Conservation (phyloP, 1,140 invertebrate genomes). For the Papilio polyxenes region DNA sequence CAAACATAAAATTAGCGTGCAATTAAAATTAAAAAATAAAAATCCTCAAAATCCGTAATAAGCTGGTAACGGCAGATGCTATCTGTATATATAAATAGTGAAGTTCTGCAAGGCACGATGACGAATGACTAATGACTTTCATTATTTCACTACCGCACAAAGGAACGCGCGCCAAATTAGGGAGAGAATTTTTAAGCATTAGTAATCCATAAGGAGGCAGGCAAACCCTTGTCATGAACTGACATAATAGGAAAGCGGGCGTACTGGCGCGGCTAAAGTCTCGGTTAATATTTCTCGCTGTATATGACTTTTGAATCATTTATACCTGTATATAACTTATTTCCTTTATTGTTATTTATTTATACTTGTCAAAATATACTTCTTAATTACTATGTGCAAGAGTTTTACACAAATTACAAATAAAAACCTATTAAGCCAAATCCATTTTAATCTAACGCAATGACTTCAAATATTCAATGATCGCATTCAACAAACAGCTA, state of each 20-base stretch:
- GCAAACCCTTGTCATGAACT: slow-evolving; percentile 46
- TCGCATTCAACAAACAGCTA: too few species aligned
- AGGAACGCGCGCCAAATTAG: slow-evolving; percentile 49
- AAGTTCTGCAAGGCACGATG: slow-evolving; percentile 34
- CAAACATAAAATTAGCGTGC: too few species aligned
- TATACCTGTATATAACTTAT: not conserved
- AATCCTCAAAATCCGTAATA: not conserved
- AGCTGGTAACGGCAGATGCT: not conserved
- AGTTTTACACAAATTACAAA: not conserved
- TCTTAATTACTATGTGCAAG: not conserved
- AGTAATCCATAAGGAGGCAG: slow-evolving; percentile 43
- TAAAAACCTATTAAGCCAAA: not conserved
- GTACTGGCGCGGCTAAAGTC: slow-evolving; percentile 1
- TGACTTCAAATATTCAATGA: too few species aligned
- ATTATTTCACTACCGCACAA: slow-evolving; percentile 49
- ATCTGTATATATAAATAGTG: not conserved
- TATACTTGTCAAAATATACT: not conserved
- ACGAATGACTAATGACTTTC: slow-evolving; percentile 49
- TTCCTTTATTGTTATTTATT: not conserved
- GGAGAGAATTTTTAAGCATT: slow-evolving; percentile 49
- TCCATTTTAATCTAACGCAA: too few species aligned
- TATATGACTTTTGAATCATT: slow-evolving; percentile 7
- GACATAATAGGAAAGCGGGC: slow-evolving; percentile 16
- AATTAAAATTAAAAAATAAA: too few species aligned
- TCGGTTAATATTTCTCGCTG: not conserved